Percentiles rank a stretch among this genome's conserved stretches.
Conservation (phyloP, 2,797 vertebrate species). For the Hafferia zeledoni region DNA sequence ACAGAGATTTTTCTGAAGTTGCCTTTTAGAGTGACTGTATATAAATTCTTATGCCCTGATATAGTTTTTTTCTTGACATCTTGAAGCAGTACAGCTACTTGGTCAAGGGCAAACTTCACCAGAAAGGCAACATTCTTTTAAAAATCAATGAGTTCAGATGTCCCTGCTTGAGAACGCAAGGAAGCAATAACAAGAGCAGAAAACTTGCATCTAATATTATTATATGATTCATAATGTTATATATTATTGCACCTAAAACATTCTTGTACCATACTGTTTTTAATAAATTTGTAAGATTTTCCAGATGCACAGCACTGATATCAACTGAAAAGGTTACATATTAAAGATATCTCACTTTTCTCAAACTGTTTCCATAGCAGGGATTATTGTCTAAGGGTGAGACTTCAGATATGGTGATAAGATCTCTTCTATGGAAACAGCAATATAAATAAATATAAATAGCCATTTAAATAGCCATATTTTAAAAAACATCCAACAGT, state of each 20-base stretch:
- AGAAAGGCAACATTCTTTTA: background rate
- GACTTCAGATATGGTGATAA: background rate
- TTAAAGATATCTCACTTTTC: background rate
- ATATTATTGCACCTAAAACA: background rate
- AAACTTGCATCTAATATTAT: background rate
- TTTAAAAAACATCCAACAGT: background rate
- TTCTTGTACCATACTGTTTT: background rate
- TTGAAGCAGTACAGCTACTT: background rate
- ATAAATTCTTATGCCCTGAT: background rate
- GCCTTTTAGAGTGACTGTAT: background rate
- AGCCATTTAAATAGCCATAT: background rate
- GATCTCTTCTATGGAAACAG: background rate
- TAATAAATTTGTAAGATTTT: background rate
- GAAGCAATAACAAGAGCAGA: background rate
- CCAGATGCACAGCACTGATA: background rate
- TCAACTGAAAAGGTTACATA: background rate
- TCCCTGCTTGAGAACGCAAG: background rate
- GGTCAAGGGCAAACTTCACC: background rate
- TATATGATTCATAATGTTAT: background rate
- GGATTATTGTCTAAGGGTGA: background rate
- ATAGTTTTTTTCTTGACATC: background rate
- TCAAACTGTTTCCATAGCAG: background rate
- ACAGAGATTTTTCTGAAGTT: background rate
- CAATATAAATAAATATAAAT: background rate
- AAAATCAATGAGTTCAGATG: background rate